Conservation (phyloP, 2,797 vertebrate genomes). For the Thamnophis elegans region DNA sequence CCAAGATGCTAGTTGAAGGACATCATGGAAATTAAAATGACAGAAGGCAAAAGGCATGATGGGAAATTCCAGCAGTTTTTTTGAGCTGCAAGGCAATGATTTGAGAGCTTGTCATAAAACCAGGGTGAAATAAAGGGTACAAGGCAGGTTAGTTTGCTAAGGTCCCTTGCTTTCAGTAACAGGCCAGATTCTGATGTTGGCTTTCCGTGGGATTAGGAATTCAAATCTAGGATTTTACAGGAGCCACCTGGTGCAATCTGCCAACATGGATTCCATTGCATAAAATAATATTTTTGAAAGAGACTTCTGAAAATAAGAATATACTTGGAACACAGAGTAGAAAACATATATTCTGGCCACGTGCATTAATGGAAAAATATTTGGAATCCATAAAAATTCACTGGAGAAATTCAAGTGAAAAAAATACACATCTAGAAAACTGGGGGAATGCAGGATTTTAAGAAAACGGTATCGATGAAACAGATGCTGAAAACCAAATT, state of each 20-base stretch:
- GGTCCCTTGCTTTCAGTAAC: not conserved
- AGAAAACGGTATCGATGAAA: not conserved
- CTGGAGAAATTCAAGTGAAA: not conserved
- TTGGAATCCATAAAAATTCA: not conserved
- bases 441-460: not conserved
- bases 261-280: not conserved
- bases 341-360: not conserved
- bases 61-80: not conserved
- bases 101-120: not conserved
- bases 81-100: not conserved
- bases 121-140: not conserved
- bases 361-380: not conserved
- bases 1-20: not conserved
- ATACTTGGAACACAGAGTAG: not conserved
- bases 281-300: not conserved
- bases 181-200: not conserved
- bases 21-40: not conserved
- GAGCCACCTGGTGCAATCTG: not conserved
- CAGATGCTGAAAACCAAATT: not conserved
- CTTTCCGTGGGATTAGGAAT: not conserved
- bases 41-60: not conserved
- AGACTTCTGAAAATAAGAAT: not conserved
- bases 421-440: not conserved
- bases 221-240: not conserved
- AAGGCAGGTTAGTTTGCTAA: not conserved